Conservation (phyloP, 2,113 vertebrate genomes). For the Hippotragus niger region DNA sequence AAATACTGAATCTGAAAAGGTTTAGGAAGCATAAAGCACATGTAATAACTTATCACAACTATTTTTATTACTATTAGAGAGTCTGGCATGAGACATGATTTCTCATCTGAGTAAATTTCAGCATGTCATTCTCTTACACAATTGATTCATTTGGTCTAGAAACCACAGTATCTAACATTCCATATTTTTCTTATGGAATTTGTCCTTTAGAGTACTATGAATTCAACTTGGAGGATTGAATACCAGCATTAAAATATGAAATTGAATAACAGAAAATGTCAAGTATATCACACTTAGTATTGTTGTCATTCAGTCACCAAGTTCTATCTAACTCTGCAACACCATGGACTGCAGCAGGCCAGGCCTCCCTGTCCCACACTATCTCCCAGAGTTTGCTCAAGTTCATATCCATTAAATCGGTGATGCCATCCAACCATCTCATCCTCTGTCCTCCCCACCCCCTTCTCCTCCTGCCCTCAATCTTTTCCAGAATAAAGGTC, state of each 20-base stretch:
- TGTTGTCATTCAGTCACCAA: fast-evolving
- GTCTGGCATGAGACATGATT: neutral
- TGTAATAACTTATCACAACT: neutral
- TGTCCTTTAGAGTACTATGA: neutral
- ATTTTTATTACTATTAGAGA: slow-evolving; percentile 8
- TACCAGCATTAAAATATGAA: neutral
- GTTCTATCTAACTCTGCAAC: neutral
- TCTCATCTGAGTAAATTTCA: neutral
- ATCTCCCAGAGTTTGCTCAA: neutral
- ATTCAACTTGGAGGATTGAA: neutral
- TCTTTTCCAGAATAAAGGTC: neutral
- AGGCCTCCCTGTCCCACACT: neutral
- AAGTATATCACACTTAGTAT: neutral
- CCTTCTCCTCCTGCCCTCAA: neutral
- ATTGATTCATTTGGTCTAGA: neutral
- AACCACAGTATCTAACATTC: neutral
- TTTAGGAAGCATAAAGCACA: neutral
- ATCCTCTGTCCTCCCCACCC: neutral
- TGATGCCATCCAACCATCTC: neutral
- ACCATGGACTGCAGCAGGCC: neutral
- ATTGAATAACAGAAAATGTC: neutral
- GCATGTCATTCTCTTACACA: neutral
- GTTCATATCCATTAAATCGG: neutral
- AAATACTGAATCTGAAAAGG: neutral
- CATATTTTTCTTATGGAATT: neutral